Evolutionary conservation across 2,888 invertebrate species (phyloP).

Genomic region (Unio pictorum): DNA sequence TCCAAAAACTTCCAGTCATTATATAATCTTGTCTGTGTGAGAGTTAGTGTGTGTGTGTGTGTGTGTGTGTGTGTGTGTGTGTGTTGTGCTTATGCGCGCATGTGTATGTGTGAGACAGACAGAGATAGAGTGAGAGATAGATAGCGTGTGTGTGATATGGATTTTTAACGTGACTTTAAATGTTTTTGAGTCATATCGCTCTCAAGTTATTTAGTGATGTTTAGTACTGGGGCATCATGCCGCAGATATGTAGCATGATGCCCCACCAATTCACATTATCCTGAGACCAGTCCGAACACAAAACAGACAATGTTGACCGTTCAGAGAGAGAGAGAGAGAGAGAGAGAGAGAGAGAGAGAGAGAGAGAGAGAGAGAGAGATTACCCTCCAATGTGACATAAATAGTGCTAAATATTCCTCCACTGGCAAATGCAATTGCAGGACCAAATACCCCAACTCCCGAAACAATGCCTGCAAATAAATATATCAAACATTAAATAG

Average conservation of each 20-base stretch:
- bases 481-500: background rate
- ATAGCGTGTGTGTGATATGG: background rate
- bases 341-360: constrained; percentile 8
- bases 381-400: constrained; percentile 58
- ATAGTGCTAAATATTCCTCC: constrained; percentile 49
- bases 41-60: background rate
- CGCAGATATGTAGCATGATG: too few relatives aligned
- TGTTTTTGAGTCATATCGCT: too few relatives aligned
- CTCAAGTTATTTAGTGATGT: too few relatives aligned
- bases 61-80: background rate
- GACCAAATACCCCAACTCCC: constrained; percentile 49
- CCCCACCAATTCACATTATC: too few relatives aligned
- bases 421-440: constrained; percentile 49
- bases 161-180: too few relatives aligned
- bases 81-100: background rate
- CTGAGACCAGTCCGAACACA: too few relatives aligned
- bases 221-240: too few relatives aligned
- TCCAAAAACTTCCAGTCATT: too few relatives aligned
- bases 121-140: constrained; percentile 3
- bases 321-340: background rate
- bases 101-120: constrained; percentile 4
- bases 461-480: constrained; percentile 38
- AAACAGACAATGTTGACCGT: too few relatives aligned
- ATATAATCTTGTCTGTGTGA: background rate
- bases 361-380: constrained; percentile 2